These are phyloP conservation scores for Chrysodeixis includens DNA, from an alignment of 2,888 invertebrate genomes.

Conservation along the genomic window DNA sequence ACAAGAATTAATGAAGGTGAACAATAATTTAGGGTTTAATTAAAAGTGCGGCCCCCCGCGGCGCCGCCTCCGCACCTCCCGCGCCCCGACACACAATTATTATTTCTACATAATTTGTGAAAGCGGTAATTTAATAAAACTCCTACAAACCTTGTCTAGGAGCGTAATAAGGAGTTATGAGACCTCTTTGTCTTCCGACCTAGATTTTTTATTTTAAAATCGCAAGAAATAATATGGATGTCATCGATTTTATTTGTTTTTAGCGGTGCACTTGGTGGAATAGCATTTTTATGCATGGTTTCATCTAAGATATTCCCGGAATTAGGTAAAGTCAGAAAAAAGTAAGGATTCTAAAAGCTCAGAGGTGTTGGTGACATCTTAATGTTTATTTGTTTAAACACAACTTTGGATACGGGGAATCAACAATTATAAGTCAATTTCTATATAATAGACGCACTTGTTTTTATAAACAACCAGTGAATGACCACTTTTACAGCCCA, in stretches of 20 bases:
- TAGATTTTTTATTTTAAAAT: background rate
- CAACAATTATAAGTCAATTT: background rate
- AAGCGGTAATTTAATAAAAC: slow-evolving; percentile 87
- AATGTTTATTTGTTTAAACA: background rate
- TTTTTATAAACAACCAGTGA: slow-evolving; percentile 17
- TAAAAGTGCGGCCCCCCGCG: slow-evolving; percentile 86
- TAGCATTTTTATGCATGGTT: background rate
- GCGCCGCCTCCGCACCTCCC: slow-evolving; percentile 74
- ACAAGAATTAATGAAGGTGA: slow-evolving; percentile 88
- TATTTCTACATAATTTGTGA: slow-evolving; percentile 87
- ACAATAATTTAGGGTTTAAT: slow-evolving; percentile 89
- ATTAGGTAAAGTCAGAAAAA: no score
- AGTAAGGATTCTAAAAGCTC: background rate
- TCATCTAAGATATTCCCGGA: no score
- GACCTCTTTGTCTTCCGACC: slow-evolving; percentile 14
- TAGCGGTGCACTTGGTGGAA: background rate
- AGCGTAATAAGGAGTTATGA: slow-evolving; percentile 56
- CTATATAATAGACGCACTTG: background rate
- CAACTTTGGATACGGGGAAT: background rate
- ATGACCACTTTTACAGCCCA: slow-evolving; percentile 32
- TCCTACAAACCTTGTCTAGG: slow-evolving; percentile 55
- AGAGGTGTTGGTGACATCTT: background rate
- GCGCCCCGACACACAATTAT: slow-evolving; percentile 74
- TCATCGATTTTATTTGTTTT: background rate
- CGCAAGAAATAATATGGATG: background rate